Evolutionary conservation across 2,797 vertebrate genomes (phyloP).

Genomic region (Geotrypetes seraphini): DNA sequence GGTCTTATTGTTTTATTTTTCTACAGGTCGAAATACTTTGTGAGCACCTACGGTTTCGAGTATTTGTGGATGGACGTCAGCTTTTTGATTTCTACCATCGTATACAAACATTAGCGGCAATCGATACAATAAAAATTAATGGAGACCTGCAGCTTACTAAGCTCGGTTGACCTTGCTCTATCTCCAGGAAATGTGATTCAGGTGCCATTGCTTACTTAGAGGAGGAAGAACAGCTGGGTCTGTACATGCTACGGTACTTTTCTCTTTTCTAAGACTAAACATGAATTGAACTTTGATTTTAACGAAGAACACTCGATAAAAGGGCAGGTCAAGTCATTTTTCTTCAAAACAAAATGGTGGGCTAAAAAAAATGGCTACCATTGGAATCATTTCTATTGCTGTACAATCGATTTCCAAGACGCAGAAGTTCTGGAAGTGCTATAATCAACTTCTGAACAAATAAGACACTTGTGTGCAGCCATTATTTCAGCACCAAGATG

Average conservation of each 20-base stretch:
- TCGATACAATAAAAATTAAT: constrained; percentile 90
- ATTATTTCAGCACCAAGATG: constrained; percentile 56
- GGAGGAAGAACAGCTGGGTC: constrained; percentile 38
- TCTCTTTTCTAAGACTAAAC: constrained; percentile 40
- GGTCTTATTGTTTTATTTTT: constrained; percentile 4
- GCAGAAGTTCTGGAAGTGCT: constrained; percentile 34
- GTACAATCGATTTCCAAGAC: constrained; percentile 29
- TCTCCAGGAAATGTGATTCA: constrained; percentile 33
- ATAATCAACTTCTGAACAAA: constrained; percentile 25
- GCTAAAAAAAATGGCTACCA: constrained; percentile 42
- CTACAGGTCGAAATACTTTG: constrained; percentile 94
- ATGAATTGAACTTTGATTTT: constrained; percentile 30
- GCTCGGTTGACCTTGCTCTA: constrained; percentile 76
- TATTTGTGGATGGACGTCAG: constrained; percentile 96
- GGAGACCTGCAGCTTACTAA: constrained; percentile 96
- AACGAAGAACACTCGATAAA: constrained; percentile 37
- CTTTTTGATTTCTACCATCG: constrained; percentile 99
- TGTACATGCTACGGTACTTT: constrained; percentile 31
- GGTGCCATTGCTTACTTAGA: constrained; percentile 31
- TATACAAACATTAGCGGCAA: constrained; percentile 83
- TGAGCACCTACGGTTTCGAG: constrained; percentile 92
- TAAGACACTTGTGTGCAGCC: constrained; percentile 29
- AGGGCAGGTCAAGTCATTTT: constrained; percentile 41
- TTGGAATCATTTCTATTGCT: constrained; percentile 33
- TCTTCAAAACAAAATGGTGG: constrained; percentile 35